Evolutionary conservation across 2,797 vertebrate genomes (phyloP), one percentile per base, ranked within the genome.

Genomic region (Manis pentadactyla): DNA sequence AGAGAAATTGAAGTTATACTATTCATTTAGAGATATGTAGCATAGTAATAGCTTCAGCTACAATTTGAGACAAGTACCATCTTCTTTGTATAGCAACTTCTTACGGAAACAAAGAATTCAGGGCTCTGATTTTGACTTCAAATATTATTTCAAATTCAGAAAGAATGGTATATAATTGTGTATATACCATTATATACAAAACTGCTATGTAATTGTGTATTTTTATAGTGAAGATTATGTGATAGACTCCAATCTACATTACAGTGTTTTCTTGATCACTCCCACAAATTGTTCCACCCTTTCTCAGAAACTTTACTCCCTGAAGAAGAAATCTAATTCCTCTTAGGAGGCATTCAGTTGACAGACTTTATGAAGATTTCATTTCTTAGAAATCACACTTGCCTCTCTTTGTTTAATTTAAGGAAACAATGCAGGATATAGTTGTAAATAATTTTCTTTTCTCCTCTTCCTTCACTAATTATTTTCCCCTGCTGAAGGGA

Each of bases 331-430:
- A 66, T 71, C 64, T 17, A 12, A 74, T 89, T 91, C 15, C 31
- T 75, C 27, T 74, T n/a, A 57, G 74, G 82, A 93, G 77, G 53
- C 31, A 63, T 94, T 79, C 61, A 91, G 7, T 21, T 31, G 51
- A 34, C 74, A 75, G 59, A 87, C 71, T 71, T 79, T 59, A 37
- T 59, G 66, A 90, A 96, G 73, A 96, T 90, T 83, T 91, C 49
- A 75, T 95, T 59, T 83, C 59, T 90, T 88, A 95, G 89, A 94
- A 96, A 96, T 39, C 66, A 39, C 0, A 15, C 18, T 71, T 95
- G 64, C 61, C 27, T 96, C 27, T 61, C 46, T 81, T 66, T 87
- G 93, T 59, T 88, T 92, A 89, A 91, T 94, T 87, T 87, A 91
- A 90, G 81, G 10, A 96, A 86, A 78, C 0, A 15, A 34, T 63